Evolutionary conservation across 2,797 vertebrate species (phyloP).

Genomic region (Pygocentrus nattereri): DNA sequence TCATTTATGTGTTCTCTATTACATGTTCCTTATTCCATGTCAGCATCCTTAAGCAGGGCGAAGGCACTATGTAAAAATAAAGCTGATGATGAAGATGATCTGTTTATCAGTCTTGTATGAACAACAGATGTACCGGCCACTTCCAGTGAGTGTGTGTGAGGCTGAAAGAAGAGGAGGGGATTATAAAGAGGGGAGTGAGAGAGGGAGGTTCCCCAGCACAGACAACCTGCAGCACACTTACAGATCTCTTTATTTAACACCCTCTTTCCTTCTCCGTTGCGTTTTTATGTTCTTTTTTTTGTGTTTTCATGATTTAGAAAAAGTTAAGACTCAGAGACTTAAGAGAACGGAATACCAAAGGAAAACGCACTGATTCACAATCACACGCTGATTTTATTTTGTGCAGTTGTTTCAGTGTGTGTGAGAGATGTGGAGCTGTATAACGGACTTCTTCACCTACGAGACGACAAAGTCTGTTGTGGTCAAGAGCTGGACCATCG

Average conservation of each 20-base stretch:
- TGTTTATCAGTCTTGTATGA: neutral
- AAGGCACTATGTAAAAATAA: neutral
- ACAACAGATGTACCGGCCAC: neutral
- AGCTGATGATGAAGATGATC: neutral
- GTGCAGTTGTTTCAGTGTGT: neutral
- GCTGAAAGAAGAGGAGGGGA: conserved; percentile 34
- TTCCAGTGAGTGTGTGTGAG: neutral
- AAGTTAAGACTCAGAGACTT: conserved; percentile 3
- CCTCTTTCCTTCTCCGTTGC: neutral
- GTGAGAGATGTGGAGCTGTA: conserved; percentile 67
- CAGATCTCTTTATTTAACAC: neutral
- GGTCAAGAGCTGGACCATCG: conserved; percentile 86
- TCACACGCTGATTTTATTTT: neutral
- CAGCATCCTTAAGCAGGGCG: neutral
- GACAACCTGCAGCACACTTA: neutral
- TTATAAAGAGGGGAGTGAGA: conserved; percentile 14
- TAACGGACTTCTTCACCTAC: conserved; percentile 84
- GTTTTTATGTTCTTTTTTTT: neutral
- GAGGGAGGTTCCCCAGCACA: conserved; percentile 32
- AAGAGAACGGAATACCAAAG: too few relatives aligned
- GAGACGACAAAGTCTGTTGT: conserved; percentile 86
- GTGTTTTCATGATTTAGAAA: conserved; percentile 17
- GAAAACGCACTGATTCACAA: neutral
- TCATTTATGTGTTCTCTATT: neutral
- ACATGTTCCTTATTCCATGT: neutral